Percentiles rank a stretch among this genome's conserved stretches.
Evolutionary conservation across 1,140 invertebrate genomes (phyloP).

Genomic region (Polypedilum vanderplanki): DNA sequence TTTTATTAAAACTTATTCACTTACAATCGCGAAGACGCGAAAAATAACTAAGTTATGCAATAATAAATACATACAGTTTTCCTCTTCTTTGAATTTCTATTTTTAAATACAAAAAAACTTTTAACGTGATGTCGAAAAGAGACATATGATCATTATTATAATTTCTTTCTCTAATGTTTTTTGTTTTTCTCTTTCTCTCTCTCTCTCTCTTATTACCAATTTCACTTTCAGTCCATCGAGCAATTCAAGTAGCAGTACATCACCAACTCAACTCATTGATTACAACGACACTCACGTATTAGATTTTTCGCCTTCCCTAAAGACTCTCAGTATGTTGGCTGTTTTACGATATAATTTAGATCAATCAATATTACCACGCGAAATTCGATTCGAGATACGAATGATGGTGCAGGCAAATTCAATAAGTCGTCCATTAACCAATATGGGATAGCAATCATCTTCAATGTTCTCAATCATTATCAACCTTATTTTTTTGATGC

Average conservation of each 20-base stretch:
- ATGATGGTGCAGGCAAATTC: not conserved
- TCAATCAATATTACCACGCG: constrained; percentile 52
- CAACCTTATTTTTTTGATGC: not conserved
- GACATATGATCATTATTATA: too few relatives aligned
- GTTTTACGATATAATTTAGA: constrained; percentile 59
- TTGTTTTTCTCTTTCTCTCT: not conserved
- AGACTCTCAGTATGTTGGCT: constrained; percentile 57
- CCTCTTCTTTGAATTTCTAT: not conserved
- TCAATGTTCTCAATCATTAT: constrained; percentile 32
- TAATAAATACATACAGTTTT: not conserved
- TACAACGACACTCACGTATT: constrained; percentile 71
- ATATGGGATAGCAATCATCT: constrained; percentile 35
- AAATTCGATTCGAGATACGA: constrained; percentile 49
- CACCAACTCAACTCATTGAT: constrained; percentile 51
- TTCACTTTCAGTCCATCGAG: constrained; percentile 22
- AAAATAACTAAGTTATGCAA: not conserved
- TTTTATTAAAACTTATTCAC: not conserved
- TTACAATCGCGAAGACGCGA: not conserved
- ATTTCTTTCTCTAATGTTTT: too few relatives aligned
- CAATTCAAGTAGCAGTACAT: constrained; percentile 10
- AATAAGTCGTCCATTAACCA: not conserved
- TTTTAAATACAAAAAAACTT: not conserved
- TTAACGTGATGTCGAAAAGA: not conserved
- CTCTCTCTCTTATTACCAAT: not conserved
- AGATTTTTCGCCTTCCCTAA: constrained; percentile 64